These are phyloP conservation scores for Gopherus evgoodei DNA, from an alignment of 2,113 vertebrate species.

Conservation along the genomic window DNA sequence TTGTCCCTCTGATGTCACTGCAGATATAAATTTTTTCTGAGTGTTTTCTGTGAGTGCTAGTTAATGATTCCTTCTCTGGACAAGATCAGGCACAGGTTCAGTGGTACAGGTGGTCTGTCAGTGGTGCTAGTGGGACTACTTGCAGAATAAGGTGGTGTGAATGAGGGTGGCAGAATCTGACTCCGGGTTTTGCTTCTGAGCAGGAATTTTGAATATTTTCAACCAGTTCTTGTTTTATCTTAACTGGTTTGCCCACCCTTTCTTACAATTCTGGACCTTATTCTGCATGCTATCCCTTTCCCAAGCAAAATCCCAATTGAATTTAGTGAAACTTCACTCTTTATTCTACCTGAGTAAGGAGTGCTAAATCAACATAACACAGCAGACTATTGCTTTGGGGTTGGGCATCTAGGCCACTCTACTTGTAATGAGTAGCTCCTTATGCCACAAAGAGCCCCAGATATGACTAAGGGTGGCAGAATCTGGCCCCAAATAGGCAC, in stretches of 20 bases:
- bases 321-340: neutral
- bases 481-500: rapidly evolving
- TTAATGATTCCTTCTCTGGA: neutral
- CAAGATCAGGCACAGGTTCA: neutral
- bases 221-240: rapidly evolving
- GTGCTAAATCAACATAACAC: rapidly evolving
- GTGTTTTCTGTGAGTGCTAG: rapidly evolving
- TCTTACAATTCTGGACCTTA: rapidly evolving
- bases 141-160: neutral
- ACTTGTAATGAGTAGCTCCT: rapidly evolving
- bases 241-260: rapidly evolving
- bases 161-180: neutral
- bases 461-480: rapidly evolving
- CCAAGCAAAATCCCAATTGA: neutral
- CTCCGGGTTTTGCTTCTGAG: neutral
- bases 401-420: neutral
- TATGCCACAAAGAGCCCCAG: neutral
- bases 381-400: neutral
- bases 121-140: rapidly evolving
- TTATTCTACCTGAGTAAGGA: neutral
- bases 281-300: rapidly evolving
- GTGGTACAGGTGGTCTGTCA: neutral
- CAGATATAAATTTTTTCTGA: neutral
- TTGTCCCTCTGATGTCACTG: neutral
- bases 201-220: neutral